phyloP scores from a whole-genome alignment of 2,113 vertebrate species.

The Cebus imitator region DNA sequence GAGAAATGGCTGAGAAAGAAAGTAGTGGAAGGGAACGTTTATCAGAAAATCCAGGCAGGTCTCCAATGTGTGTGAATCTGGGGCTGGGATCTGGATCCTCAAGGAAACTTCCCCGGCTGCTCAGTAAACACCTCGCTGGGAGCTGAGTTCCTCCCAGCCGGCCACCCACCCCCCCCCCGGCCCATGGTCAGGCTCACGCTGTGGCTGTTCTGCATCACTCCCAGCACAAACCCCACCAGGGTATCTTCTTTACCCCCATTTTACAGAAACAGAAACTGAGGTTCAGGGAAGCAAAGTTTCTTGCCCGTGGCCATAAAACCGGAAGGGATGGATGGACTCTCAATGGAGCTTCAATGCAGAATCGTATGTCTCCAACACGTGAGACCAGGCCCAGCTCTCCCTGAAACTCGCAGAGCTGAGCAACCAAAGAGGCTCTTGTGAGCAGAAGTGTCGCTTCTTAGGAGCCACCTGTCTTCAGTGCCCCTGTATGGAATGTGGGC shows the following conservation, averaged over 20 bases:
- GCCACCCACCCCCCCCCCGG: too few relatives aligned
- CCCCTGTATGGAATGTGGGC: fast-evolving
- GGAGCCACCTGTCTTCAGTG: neutral
- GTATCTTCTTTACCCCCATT: fast-evolving
- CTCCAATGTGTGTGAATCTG: neutral
- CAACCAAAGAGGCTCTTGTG: neutral
- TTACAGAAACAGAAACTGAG: neutral
- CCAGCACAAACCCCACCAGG: neutral
- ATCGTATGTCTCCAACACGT: neutral
- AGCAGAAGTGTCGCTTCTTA: neutral
- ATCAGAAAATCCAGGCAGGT: neutral
- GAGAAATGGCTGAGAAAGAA: neutral
- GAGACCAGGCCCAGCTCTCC: neutral
- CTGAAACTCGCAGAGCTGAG: fast-evolving
- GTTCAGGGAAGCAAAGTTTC: neutral
- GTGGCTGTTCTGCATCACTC: neutral
- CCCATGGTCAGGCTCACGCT: too few relatives aligned
- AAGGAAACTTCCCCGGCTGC: neutral
- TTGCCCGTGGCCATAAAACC: neutral
- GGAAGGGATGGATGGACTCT: neutral
- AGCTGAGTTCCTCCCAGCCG: neutral
- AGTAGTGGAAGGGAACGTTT: neutral
- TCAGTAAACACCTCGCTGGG: fast-evolving
- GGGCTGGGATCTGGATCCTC: neutral
- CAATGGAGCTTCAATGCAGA: too few relatives aligned